Evolutionary conservation across 1,140 invertebrate species (phyloP), one percentile per base, ranked within the genome.

Genomic region (Formica exsecta): DNA sequence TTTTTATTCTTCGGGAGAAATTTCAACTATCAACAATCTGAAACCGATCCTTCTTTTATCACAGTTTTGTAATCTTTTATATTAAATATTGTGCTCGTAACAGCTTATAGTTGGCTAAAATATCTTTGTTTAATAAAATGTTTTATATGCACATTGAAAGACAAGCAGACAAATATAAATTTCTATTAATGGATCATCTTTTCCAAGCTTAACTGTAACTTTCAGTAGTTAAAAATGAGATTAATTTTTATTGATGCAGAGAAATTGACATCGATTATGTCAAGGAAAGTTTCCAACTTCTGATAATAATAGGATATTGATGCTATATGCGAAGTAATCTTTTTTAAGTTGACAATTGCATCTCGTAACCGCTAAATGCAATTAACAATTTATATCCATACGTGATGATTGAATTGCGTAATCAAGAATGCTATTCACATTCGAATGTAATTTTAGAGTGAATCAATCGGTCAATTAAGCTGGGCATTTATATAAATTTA

Each of bases 311-410:
- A 44, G 22, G 19, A 65, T 25, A 32, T 77, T 13, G 16, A 41
- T 9, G 9, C 13, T 41, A 64, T 16, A 2, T 41, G 22, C 8
- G 19, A 6, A 11, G 36, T 8, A 41, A 41, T 62, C 2, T 44
- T 19, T 64, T 9, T 22, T 11, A 9, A 68, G 64, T 32, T 25
- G 48, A 71, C 22, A 79, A 80, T 19, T 57, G 6, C 22, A 80
- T 59, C 64, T 70, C 41, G 44, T 70, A 54, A 22, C 8, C 22
- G 36, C 32, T 25, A 38, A 25, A 36, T 44, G 22, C 65, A 80
- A 80, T 80, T 80, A 80, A 57, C 48, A 29, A 19, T 71, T 80
- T 41, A 57, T 59, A 80, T 80, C 32, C 22, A 13, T 6, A 51
- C 8, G 22, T 6, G 48, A 70, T 41, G 32, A 80, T 70, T 80